Conservation (phyloP, 2,888 invertebrate species). For the Heterodera filipjevi region DNA sequence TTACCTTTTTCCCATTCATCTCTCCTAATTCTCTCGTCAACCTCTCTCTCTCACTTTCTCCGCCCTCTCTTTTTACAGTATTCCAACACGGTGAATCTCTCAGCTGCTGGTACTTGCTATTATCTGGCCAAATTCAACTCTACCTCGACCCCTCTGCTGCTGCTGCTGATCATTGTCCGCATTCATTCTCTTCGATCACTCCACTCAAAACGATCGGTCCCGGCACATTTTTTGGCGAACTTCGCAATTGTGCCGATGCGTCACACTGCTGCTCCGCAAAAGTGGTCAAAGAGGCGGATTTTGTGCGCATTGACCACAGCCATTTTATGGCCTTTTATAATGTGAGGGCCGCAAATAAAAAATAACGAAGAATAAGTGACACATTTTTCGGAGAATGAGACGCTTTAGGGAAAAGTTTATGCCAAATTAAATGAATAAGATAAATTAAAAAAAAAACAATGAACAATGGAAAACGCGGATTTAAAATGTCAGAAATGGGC, state of each 20-base stretch:
- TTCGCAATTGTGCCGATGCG: constrained; percentile 41
- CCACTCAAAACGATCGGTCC: constrained; percentile 17
- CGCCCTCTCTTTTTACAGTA: constrained; percentile 46
- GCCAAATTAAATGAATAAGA: neutral
- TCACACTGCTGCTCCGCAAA: constrained; percentile 58
- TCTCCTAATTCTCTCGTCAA: neutral
- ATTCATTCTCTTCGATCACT: constrained; percentile 43
- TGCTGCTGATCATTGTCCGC: constrained; percentile 64
- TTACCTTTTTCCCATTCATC: neutral
- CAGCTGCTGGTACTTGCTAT: constrained; percentile 60
- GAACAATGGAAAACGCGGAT: neutral
- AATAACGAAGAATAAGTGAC: too few relatives aligned
- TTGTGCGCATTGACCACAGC: constrained; percentile 56
- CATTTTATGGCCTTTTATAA: constrained; percentile 60
- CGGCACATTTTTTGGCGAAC: constrained; percentile 61
- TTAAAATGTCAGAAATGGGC: constrained; percentile 57
- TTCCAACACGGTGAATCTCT: constrained; percentile 58
- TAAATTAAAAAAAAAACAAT: neutral
- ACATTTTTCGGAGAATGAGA: too few relatives aligned
- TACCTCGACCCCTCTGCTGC: constrained; percentile 46
- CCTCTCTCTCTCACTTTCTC: neutral
- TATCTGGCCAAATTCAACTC: constrained; percentile 61
- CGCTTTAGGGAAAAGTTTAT: too few relatives aligned
- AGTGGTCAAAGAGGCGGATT: constrained; percentile 52
- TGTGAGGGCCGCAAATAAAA: constrained; percentile 48